Base-by-base conservation (phyloP, 2,888 invertebrate species). In the Neoitamus cyanurus region DNA sequence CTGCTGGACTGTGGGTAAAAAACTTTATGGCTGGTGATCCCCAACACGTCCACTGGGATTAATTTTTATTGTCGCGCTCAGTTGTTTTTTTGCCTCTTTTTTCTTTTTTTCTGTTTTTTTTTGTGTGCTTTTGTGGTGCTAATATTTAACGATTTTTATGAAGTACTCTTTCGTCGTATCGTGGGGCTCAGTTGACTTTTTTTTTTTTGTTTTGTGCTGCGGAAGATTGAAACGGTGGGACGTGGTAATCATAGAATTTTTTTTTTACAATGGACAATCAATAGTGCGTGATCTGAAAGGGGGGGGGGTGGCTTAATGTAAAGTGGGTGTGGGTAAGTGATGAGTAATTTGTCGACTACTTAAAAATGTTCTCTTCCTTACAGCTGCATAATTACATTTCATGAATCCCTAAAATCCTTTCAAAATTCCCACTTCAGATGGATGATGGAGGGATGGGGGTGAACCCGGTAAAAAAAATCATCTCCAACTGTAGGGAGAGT, bases 1-100 rank as follows among this genome's bases (percentile, higher is more conserved):
- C 25, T 69, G 36, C 30, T 80, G 31, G 42, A 83, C 70, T 1
- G 28, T 30, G 15, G 37, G 25, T 30, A 42, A 70, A 70, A 34
- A 70, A 28, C 30, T 30, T 31, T n/a, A 70, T 34, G 30, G 70
- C n/a, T 31, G 30, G n/a, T 42, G 31, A 34, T 37, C 68, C 42
- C 58, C 25, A 73, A 73, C 72, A 48, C 34, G 83, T 73, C 48
- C 69, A 46, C 37, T 72, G 42, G 70, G 46, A 72, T 28, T 37
- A 48, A 72, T 83, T 15, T 72, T 72, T 58, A 58, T 58, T 20
- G 58, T 58, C 20, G 25, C 37, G 37, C 37, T 3, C 7, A 5
- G 37, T 37, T 37, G 37, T 37, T 9, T 3, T 37, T 37, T 37
- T 31, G 5, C n/a, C n/a, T 34, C 31, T 34, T 15, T 9, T 73